Evolutionary conservation across 2,797 vertebrate genomes (phyloP).

Genomic region (Karalla daura): DNA sequence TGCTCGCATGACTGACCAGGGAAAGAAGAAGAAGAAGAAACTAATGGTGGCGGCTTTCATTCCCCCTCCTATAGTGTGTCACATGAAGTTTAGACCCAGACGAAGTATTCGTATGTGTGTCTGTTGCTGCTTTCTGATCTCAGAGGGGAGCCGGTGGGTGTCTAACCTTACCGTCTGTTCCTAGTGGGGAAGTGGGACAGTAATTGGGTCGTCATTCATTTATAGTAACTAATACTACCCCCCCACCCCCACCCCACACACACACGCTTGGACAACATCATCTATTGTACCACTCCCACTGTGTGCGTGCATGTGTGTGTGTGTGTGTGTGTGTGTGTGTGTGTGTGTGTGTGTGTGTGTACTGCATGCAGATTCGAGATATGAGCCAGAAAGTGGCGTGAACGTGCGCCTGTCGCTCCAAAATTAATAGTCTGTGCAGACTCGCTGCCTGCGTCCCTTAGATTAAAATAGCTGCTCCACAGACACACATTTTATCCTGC

Average conservation of each 20-base stretch:
- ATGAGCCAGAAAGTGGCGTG: slow-evolving; percentile 24
- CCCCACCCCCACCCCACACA: no score
- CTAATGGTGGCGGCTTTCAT: slow-evolving; percentile 17
- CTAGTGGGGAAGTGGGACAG: slow-evolving; percentile 75
- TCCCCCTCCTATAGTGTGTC: slow-evolving; percentile 9
- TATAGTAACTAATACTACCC: slow-evolving; percentile 65
- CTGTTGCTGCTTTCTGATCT: slow-evolving; percentile 39
- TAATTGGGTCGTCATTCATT: slow-evolving; percentile 83
- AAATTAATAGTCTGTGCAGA: slow-evolving; percentile 53
- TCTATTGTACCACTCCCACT: slow-evolving; percentile 58
- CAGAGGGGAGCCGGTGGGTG: slow-evolving; percentile 27
- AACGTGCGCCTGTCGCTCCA: slow-evolving; percentile 27
- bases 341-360: slow-evolving; percentile 2
- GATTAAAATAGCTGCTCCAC: slow-evolving; percentile 69
- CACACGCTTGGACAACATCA: slow-evolving; percentile 58
- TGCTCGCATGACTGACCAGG: background rate
- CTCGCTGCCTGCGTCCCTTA: slow-evolving; percentile 43
- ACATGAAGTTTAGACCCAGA: background rate
- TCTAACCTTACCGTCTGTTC: slow-evolving; percentile 72
- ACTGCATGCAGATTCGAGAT: slow-evolving; percentile 26
- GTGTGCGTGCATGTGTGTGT: background rate
- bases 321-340: no score
- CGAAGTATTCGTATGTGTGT: slow-evolving; percentile 25
- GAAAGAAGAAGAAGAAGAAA: slow-evolving; percentile 3
- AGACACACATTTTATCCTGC: slow-evolving; percentile 54